A percentile compares a stretch with the other conserved stretches of the same genome.
Evolutionary conservation across 2,113 vertebrate species (phyloP).

Genomic region (Stomatorhinus ivindoensis): DNA sequence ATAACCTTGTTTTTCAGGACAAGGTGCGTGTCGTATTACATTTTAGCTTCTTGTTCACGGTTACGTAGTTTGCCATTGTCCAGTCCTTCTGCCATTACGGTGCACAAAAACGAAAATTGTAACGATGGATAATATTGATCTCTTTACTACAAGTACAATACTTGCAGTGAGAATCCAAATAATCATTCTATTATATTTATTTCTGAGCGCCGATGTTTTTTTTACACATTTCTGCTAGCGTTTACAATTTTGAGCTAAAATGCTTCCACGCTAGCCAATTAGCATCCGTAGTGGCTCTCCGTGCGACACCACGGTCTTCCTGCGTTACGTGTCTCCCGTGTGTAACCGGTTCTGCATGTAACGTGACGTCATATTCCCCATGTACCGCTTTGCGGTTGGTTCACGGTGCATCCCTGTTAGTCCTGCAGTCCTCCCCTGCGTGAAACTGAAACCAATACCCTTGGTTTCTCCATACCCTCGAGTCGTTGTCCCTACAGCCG

Average conservation of each 20-base stretch:
- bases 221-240: not conserved
- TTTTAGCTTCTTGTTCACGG: not conserved
- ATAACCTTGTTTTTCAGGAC: not conserved
- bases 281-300: not conserved
- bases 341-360: not conserved
- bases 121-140: not conserved
- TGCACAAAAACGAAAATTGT: not conserved
- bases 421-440: not conserved
- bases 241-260: not conserved
- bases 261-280: not conserved
- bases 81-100: not conserved
- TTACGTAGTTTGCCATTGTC: not conserved
- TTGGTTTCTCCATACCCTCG: conserved; percentile 29
- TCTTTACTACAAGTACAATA: not conserved
- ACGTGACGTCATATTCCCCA: not conserved
- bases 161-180: not conserved
- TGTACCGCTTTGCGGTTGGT: not conserved
- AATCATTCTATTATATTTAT: not conserved
- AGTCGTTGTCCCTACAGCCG: conserved; percentile 14
- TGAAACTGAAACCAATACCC: conserved; percentile 15
- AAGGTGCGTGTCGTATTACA: not conserved
- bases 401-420: not conserved
- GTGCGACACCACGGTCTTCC: not conserved
- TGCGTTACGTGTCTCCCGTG: not conserved
- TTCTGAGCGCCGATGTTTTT: not conserved